Conservation (phyloP, 1,140 invertebrate genomes). For the Neotoxoptera formosana region DNA sequence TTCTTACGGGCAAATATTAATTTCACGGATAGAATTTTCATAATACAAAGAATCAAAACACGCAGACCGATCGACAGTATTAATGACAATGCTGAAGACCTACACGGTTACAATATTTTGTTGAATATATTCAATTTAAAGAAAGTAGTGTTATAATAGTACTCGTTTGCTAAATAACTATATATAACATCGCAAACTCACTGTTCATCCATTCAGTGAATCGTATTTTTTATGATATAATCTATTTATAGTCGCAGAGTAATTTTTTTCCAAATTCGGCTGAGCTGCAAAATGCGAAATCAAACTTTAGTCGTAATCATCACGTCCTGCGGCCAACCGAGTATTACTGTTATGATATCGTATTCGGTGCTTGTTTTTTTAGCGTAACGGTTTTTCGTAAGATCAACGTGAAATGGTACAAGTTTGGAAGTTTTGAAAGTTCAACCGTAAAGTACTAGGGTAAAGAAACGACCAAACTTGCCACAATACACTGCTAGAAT, state of each 20-base stretch:
- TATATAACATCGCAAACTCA: neutral
- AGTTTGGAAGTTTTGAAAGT: neutral
- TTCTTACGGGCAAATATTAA: neutral
- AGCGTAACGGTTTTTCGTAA: neutral
- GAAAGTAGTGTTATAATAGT: neutral
- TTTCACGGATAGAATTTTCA: neutral
- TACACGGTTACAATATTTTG: neutral
- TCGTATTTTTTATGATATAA: neutral
- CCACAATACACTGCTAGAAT: no score
- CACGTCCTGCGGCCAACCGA: neutral
- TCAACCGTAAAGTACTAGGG: neutral
- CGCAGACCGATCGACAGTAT: neutral
- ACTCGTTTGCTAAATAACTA: neutral
- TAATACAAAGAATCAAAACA: neutral
- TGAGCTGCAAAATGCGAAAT: neutral
- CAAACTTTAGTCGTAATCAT: neutral
- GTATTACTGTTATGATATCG: neutral
- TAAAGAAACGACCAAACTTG: neutral
- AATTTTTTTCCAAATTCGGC: neutral
- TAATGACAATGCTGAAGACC: neutral
- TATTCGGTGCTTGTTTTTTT: neutral
- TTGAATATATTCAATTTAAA: neutral
- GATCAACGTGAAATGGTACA: neutral
- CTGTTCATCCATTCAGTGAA: neutral
- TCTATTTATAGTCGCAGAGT: neutral